Conservation (phyloP, 2,113 vertebrate genomes). For the Gallinago paraguaiae region DNA sequence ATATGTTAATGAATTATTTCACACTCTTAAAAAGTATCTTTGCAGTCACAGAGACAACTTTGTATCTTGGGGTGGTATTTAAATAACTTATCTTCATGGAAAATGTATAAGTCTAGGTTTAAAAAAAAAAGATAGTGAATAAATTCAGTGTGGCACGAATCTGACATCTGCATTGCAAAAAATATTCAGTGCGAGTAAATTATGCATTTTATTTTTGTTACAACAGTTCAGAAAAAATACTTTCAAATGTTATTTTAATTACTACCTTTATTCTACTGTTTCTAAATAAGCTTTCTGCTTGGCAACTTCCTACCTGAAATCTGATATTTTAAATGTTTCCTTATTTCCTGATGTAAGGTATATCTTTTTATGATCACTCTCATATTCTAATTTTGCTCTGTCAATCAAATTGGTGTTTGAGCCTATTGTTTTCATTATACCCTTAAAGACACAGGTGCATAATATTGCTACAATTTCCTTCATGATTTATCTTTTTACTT, state of each 20-base stretch:
- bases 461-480: neutral
- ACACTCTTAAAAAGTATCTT: neutral
- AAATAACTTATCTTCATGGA: conserved; percentile 55
- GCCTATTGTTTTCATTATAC: neutral
- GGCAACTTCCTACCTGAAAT: conserved; percentile 20
- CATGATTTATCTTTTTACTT: neutral
- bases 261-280: conserved; percentile 1
- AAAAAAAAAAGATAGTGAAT: conserved; percentile 37
- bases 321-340: neutral
- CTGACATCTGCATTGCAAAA: conserved; percentile 61
- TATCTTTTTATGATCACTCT: neutral
- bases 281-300: conserved; percentile 21
- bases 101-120: conserved; percentile 41
- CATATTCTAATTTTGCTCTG: neutral
- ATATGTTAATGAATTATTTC: conserved; percentile 65
- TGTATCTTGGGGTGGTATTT: conserved; percentile 34
- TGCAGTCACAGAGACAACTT: conserved; percentile 35
- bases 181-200: conserved; percentile 36
- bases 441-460: neutral
- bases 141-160: conserved; percentile 62
- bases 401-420: conserved; percentile 14
- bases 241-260: conserved; percentile 50
- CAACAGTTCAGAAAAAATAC: neutral
- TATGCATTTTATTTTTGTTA: neutral
- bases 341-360: neutral